Evolutionary conservation across 1,140 invertebrate species (phyloP).

Genomic region (Euglossa dilemma): DNA sequence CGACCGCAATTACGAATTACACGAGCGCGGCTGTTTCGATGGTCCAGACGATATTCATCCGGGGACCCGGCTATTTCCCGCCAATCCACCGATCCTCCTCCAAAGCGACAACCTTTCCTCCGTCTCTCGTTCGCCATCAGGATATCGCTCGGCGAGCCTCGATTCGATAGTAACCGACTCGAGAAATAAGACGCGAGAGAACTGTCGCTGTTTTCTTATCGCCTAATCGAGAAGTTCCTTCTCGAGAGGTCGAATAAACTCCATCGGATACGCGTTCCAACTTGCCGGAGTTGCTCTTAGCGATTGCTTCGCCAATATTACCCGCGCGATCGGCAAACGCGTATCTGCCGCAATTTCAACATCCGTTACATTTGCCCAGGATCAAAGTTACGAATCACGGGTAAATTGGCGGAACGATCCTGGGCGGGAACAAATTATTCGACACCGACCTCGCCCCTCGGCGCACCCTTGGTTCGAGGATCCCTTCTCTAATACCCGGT

Average conservation of each 20-base stretch:
- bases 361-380: conserved; percentile 7
- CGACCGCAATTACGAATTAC: conserved; percentile 69
- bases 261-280: conserved; percentile 23
- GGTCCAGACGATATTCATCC: conserved; percentile 5
- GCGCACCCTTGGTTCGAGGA: too few species aligned
- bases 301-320: conserved; percentile 44
- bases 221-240: background rate
- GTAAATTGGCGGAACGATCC: background rate
- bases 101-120: background rate
- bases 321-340: conserved; percentile 2
- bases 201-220: too few species aligned
- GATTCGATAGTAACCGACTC: too few species aligned
- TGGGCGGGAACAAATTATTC: background rate
- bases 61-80: background rate
- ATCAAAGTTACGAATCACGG: conserved; percentile 27
- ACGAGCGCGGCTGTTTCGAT: conserved; percentile 52
- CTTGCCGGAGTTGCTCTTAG: conserved; percentile 13
- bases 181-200: too few species aligned
- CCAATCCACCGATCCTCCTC: background rate
- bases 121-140: background rate
- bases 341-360: conserved; percentile 5
- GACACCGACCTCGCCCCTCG: background rate
- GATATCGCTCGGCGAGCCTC: too few species aligned
- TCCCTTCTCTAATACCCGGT: background rate
- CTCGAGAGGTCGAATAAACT: conserved; percentile 5